A percentile compares a stretch with the other conserved stretches of the same genome.
Evolutionary conservation across 2,797 vertebrate genomes (phyloP).

Genomic region (Characodon lateralis): DNA sequence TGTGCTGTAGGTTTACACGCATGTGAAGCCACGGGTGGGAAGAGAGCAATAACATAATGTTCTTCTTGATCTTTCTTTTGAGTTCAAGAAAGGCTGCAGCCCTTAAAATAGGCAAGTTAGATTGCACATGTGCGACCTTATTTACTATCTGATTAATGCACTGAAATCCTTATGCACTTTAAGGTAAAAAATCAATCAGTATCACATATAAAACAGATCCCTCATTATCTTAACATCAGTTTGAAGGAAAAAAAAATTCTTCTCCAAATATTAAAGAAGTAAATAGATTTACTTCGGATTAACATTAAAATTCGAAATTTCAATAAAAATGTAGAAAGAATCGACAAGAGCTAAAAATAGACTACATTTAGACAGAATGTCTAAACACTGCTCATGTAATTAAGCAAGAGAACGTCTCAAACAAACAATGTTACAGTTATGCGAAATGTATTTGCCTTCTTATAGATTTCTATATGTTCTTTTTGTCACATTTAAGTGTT

Average conservation of each 20-base stretch:
- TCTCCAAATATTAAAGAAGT: neutral
- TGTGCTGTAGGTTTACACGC: constrained; percentile 39
- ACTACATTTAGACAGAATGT: neutral
- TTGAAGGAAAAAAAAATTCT: too few species aligned
- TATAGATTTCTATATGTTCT: too few species aligned
- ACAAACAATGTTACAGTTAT: neutral
- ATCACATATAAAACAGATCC: neutral
- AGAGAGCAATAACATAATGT: constrained; percentile 53
- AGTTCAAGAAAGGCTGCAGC: constrained; percentile 62
- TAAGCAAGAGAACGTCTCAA: neutral
- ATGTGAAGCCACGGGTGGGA: constrained; percentile 15
- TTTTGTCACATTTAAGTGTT: neutral
- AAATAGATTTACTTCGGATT: neutral
- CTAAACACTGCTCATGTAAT: neutral
- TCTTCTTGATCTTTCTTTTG: constrained; percentile 22
- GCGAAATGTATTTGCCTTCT: neutral
- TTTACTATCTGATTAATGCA: neutral
- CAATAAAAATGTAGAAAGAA: neutral
- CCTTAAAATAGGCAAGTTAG: constrained; percentile 38
- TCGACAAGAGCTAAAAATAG: neutral
- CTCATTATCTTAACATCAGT: neutral
- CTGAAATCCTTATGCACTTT: neutral
- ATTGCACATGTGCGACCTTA: constrained; percentile 4
- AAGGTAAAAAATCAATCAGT: neutral
- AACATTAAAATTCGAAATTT: neutral